These are phyloP conservation scores for Pristiophorus japonicus DNA, from an alignment of 2,113 vertebrate species.

Conservation along the genomic window DNA sequence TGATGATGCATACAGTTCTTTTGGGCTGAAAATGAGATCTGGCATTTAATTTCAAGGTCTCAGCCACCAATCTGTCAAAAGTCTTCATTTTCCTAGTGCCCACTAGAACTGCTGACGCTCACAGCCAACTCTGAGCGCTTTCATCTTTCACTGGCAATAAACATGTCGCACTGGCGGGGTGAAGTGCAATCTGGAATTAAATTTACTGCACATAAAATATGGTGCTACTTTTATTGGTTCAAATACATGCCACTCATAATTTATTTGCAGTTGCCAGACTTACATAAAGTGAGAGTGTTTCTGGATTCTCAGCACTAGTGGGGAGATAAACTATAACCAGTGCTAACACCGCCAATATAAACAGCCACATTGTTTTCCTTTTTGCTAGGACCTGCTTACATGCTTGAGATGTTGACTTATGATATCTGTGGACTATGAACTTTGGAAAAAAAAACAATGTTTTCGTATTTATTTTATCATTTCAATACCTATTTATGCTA, in stretches of 20 bases:
- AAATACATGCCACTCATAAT: constrained; percentile 97
- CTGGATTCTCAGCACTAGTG: neutral
- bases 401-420: neutral
- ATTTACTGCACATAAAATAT: constrained; percentile 99
- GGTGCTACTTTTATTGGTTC: constrained; percentile 94
- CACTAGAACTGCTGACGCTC: constrained; percentile 72
- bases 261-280: constrained; percentile 83
- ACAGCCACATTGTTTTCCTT: neutral
- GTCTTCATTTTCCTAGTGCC: constrained; percentile 69
- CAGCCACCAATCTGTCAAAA: constrained; percentile 65
- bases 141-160: constrained; percentile 83
- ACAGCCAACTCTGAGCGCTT: constrained; percentile 68
- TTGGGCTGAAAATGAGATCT: constrained; percentile 72
- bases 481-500: neutral
- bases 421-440: neutral
- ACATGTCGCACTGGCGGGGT: constrained; percentile 86
- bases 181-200: constrained; percentile 93
- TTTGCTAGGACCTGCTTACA: neutral
- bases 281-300: constrained; percentile 62
- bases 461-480: no score
- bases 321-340: constrained; percentile 1
- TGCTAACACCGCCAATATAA: neutral
- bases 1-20: constrained; percentile 64
- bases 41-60: constrained; percentile 73
- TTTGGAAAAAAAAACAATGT: no score